Percentiles rank a stretch among this genome's conserved stretches.
Conservation (phyloP, 2,113 vertebrate species). For the Lanius ludovicianus region DNA sequence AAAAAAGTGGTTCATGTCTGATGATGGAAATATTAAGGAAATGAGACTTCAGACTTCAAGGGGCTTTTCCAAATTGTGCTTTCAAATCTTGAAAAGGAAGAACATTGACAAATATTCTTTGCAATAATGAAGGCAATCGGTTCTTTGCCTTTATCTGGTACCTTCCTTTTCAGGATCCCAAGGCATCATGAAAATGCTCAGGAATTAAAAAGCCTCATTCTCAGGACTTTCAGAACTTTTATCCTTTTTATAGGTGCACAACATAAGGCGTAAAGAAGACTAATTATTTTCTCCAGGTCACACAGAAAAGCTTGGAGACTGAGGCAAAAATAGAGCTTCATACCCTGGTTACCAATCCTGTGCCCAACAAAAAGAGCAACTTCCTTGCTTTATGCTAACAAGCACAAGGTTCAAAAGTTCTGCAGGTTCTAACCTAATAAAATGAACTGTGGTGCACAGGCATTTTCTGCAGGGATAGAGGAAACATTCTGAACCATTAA, state of each 20-base stretch:
- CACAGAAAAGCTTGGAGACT: neutral
- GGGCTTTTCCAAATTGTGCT: neutral
- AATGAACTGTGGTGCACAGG: neutral
- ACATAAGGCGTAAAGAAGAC: neutral
- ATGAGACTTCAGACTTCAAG: neutral
- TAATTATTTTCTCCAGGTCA: neutral
- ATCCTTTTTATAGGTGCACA: neutral
- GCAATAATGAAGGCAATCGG: neutral
- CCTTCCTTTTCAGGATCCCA: neutral
- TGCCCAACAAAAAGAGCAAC: neutral
- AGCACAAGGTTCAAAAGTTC: neutral
- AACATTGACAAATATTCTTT: neutral
- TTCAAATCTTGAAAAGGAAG: neutral
- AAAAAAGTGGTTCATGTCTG: neutral
- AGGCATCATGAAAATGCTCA: neutral
- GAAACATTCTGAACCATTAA: neutral
- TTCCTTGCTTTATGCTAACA: neutral
- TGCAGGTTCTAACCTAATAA: neutral
- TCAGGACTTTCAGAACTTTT: neutral
- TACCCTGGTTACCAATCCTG: neutral
- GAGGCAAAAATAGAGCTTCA: neutral
- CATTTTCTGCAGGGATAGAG: neutral
- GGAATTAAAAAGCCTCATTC: neutral
- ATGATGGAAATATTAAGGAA: neutral
- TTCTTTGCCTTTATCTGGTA: neutral